Conservation (phyloP, 1,140 invertebrate genomes). For the Bombyx mori region DNA sequence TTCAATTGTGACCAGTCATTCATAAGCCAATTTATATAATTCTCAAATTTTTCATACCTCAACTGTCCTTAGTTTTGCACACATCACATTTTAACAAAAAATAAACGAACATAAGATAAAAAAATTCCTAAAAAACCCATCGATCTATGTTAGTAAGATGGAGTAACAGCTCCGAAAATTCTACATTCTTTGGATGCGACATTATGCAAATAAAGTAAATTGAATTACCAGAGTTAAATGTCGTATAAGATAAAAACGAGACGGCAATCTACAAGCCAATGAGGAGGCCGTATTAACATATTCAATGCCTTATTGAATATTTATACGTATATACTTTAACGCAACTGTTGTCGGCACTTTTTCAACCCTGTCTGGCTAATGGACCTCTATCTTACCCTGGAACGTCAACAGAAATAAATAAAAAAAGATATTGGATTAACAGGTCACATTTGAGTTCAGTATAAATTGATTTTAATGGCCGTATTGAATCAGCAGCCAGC, state of each 20-base stretch:
- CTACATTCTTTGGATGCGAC: constrained; percentile 24
- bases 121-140: constrained; percentile 44
- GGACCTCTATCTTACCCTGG: constrained; percentile 37
- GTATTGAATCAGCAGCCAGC: too few relatives aligned
- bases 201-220: constrained; percentile 70
- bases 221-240: constrained; percentile 71
- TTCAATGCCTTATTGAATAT: constrained; percentile 68
- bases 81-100: not conserved
- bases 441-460: too few relatives aligned
- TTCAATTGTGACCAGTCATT: too few relatives aligned
- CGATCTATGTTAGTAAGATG: constrained; percentile 55
- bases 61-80: too few relatives aligned
- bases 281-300: constrained; percentile 66
- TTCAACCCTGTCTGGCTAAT: constrained; percentile 57
- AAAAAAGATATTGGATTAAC: constrained; percentile 26
- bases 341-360: constrained; percentile 48
- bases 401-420: constrained; percentile 37
- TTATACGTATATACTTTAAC: constrained; percentile 47
- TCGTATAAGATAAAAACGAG: constrained; percentile 71
- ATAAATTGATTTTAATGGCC: constrained; percentile 8
- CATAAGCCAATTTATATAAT: too few relatives aligned
- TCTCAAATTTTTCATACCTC: too few relatives aligned
- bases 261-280: constrained; percentile 67
- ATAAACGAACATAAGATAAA: constrained; percentile 16
- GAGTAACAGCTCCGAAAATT: too few relatives aligned